Percentiles rank a stretch among this genome's conserved stretches.
phyloP scores from a whole-genome alignment of 1,140 invertebrate species.

The Bombus pascuorum region DNA sequence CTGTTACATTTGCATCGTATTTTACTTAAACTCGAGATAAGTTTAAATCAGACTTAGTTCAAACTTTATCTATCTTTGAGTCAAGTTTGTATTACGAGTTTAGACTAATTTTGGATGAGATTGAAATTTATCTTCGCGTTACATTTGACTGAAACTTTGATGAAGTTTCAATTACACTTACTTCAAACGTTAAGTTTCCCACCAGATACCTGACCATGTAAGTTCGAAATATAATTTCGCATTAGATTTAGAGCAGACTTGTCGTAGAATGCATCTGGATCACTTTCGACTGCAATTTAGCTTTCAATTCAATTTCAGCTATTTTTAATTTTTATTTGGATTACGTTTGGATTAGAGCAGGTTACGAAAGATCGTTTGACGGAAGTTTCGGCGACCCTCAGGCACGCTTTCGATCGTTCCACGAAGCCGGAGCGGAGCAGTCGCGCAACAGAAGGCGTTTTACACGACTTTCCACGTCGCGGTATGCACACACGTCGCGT shows the following conservation, averaged over 20 bases:
- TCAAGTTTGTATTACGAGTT: too few relatives aligned
- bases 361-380: background rate
- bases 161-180: too few relatives aligned
- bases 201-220: too few relatives aligned
- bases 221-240: too few relatives aligned
- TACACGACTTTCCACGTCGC: slow-evolving; percentile 70
- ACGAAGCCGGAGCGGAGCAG: slow-evolving; percentile 10
- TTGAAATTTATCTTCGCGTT: too few relatives aligned
- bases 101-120: background rate
- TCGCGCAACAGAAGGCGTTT: slow-evolving; percentile 56
- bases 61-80: background rate
- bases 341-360: too few relatives aligned
- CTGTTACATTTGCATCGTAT: background rate
- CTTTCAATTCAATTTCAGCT: background rate
- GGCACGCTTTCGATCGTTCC: slow-evolving; percentile 50
- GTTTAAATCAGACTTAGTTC: background rate
- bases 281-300: too few relatives aligned
- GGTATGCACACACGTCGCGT: slow-evolving; percentile 45
- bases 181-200: too few relatives aligned
- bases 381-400: background rate
- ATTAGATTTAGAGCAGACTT: too few relatives aligned
- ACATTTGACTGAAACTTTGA: too few relatives aligned
- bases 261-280: too few relatives aligned
- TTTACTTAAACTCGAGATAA: background rate
- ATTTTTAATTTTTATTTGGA: too few relatives aligned